A percentile compares a stretch with the other conserved stretches of the same genome.
Conservation (phyloP, 2,888 invertebrate genomes). For the Tetanocera ferruginea region DNA sequence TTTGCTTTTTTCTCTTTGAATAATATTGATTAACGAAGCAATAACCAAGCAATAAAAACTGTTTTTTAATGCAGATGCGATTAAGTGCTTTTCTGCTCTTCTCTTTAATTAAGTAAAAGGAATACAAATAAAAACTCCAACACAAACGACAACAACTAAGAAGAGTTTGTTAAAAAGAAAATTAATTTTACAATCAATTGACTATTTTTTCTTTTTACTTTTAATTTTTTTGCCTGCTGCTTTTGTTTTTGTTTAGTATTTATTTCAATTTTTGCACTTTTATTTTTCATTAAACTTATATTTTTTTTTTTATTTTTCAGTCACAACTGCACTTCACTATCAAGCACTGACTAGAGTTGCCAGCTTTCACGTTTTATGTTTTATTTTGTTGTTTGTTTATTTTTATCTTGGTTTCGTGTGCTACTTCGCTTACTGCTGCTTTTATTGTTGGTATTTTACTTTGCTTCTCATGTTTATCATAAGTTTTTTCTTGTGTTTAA, state of each 20-base stretch:
- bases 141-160: neutral
- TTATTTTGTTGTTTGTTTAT: neutral
- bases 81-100: neutral
- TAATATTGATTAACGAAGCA: neutral
- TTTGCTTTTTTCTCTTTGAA: neutral
- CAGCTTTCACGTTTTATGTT: neutral
- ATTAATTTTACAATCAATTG: conserved; percentile 24
- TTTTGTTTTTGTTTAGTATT: neutral
- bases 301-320: neutral
- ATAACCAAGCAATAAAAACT: neutral
- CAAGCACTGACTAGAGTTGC: neutral
- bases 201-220: neutral
- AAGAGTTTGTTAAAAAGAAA: neutral
- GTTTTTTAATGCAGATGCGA: neutral
- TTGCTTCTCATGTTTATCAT: conserved; percentile 14
- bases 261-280: neutral
- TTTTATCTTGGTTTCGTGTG: neutral
- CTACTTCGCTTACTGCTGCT: neutral
- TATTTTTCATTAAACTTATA: neutral
- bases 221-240: neutral
- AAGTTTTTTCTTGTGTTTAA: neutral
- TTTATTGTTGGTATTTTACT: neutral
- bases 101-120: too few species aligned
- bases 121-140: neutral
- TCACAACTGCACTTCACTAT: neutral